phyloP scores from a whole-genome alignment of 2,113 vertebrate species.

The Suncus etruscus region DNA sequence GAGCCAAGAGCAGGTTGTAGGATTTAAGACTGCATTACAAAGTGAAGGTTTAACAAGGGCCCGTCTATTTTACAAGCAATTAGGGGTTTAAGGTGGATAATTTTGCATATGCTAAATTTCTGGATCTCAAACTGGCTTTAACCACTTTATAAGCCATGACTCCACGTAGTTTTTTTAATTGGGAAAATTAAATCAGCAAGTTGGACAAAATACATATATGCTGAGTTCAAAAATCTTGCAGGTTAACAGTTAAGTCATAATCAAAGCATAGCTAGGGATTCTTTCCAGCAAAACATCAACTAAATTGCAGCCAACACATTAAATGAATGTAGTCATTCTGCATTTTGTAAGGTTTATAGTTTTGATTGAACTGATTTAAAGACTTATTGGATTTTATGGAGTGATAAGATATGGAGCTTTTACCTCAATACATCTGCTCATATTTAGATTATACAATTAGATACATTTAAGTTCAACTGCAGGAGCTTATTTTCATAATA shows the following conservation, averaged over 20 bases:
- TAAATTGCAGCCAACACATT: slow-evolving; percentile 52
- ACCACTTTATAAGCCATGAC: slow-evolving; percentile 45
- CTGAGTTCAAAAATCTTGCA: slow-evolving; percentile 45
- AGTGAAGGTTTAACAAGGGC: not conserved
- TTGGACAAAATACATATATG: not conserved
- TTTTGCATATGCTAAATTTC: slow-evolving; percentile 57
- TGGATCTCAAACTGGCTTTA: slow-evolving; percentile 40
- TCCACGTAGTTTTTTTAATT: not conserved
- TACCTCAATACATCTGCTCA: slow-evolving; percentile 4
- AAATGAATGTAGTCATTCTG: slow-evolving; percentile 53
- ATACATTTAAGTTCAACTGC: slow-evolving; percentile 41
- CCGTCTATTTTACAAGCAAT: slow-evolving; percentile 42
- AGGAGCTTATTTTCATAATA: slow-evolving; percentile 41
- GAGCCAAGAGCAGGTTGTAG: not conserved
- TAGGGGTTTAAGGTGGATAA: slow-evolving; percentile 8
- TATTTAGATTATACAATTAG: slow-evolving; percentile 46
- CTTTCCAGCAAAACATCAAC: slow-evolving; percentile 49
- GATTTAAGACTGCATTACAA: not conserved
- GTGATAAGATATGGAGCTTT: slow-evolving; percentile 8
- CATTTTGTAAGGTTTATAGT: slow-evolving; percentile 6
- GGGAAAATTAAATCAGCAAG: slow-evolving; percentile 46
- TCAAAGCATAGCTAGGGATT: slow-evolving; percentile 47
- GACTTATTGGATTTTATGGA: slow-evolving; percentile 50
- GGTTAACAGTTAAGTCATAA: slow-evolving; percentile 36
- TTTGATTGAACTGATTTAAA: slow-evolving; percentile 65